Conservation (phyloP, 1,140 invertebrate species). For the Psix sp. region DNA sequence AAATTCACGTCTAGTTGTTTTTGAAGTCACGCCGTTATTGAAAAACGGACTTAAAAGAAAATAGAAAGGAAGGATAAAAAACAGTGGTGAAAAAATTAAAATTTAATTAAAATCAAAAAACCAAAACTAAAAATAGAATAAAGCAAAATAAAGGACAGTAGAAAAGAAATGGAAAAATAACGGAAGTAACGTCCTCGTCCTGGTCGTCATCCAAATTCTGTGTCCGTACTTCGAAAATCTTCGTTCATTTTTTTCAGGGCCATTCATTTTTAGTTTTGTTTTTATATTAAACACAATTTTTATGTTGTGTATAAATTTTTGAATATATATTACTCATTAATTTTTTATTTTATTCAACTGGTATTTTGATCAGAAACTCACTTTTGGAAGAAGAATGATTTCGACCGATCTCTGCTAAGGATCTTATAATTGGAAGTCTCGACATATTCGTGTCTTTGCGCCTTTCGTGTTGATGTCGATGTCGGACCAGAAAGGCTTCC, state of each 20-base stretch:
- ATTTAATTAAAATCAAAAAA: constrained; percentile 28
- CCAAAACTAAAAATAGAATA: constrained; percentile 29
- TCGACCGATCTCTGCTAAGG: constrained; percentile 96
- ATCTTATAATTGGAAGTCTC: constrained; percentile 94
- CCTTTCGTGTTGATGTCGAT: constrained; percentile 96
- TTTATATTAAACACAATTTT: constrained; percentile 18
- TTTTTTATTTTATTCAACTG: neutral
- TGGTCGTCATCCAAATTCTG: constrained; percentile 20
- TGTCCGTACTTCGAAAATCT: constrained; percentile 43
- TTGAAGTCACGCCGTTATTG: constrained; percentile 45
- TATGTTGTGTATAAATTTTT: neutral
- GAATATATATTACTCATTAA: too few species aligned
- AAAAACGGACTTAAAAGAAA: constrained; percentile 58
- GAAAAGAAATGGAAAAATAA: constrained; percentile 6
- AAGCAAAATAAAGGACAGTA: constrained; percentile 11
- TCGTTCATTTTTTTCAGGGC: constrained; percentile 13
- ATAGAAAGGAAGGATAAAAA: constrained; percentile 14
- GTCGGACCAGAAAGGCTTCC: constrained; percentile 91
- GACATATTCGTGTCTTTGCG: constrained; percentile 88
- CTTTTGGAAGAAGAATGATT: constrained; percentile 97
- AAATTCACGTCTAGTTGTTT: constrained; percentile 52
- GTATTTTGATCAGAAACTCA: constrained; percentile 79
- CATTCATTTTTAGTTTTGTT: constrained; percentile 36
- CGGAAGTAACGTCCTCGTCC: constrained; percentile 35
- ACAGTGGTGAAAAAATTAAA: constrained; percentile 21